Conservation (phyloP, 2,113 vertebrate species). For the Platichthys stellatus region DNA sequence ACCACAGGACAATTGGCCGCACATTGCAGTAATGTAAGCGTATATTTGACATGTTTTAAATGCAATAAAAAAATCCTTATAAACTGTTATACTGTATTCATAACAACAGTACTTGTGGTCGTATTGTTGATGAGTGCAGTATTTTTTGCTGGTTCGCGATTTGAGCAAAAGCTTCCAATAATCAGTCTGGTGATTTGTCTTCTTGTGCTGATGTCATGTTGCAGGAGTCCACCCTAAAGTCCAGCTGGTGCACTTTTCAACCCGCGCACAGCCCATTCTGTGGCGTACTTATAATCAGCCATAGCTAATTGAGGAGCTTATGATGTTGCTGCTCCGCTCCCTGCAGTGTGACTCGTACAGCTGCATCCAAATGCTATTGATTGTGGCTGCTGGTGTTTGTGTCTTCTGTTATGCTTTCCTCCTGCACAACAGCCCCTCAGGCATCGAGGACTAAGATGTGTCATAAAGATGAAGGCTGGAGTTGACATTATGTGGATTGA, state of each 20-base stretch:
- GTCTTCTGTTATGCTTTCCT: conserved; percentile 15
- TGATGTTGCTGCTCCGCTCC: conserved; percentile 34
- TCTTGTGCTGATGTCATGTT: conserved; percentile 4
- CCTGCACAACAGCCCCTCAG: neutral
- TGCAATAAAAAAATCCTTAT: neutral
- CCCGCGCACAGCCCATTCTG: conserved; percentile 20
- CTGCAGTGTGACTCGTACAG: conserved; percentile 41
- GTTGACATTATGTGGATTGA: conserved; percentile 17
- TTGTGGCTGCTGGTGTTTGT: conserved; percentile 31
- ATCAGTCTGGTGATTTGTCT: conserved; percentile 24
- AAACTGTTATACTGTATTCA: neutral
- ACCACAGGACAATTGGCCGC: neutral
- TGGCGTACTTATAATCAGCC: conserved; percentile 52
- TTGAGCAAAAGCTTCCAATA: conserved; percentile 10
- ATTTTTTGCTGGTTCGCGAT: neutral
- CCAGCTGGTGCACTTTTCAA: conserved; percentile 35
- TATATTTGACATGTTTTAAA: neutral
- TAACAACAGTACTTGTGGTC: neutral
- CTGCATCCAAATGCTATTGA: conserved; percentile 48
- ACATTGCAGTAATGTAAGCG: too few species aligned
- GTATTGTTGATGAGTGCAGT: conserved; percentile 5
- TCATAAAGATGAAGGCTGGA: conserved; percentile 33
- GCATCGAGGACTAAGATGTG: conserved; percentile 25
- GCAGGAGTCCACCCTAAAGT: neutral
- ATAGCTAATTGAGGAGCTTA: conserved; percentile 56